Conservation (phyloP, 2,113 vertebrate species). For the Psammodynastes pulverulentus region DNA sequence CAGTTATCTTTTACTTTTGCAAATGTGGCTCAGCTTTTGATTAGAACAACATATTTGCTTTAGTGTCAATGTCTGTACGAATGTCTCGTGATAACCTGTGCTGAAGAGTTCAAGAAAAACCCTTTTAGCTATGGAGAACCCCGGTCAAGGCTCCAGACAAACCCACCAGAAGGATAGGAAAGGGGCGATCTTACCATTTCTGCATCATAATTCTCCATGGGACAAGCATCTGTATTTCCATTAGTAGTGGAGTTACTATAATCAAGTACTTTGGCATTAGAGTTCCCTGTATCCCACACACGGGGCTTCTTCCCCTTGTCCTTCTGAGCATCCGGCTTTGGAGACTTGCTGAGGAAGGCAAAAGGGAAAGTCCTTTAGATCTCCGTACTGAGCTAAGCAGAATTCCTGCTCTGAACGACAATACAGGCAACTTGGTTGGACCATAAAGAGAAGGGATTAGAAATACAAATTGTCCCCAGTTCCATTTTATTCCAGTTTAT, state of each 20-base stretch:
- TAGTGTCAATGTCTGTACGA: accelerated
- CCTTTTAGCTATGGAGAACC: neutral
- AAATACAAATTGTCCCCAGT: neutral
- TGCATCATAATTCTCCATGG: constrained; percentile 64
- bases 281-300: constrained; percentile 84
- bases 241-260: constrained; percentile 80
- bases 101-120: neutral
- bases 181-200: constrained; percentile 21
- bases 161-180: neutral
- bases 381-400: neutral
- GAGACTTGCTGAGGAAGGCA: constrained; percentile 74
- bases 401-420: neutral
- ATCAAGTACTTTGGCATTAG: constrained; percentile 83
- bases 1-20: neutral
- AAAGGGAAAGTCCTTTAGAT: neutral
- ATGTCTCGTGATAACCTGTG: accelerated
- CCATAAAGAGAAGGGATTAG: neutral
- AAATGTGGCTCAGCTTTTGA: neutral
- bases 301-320: constrained; percentile 84
- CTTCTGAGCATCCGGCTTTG: constrained; percentile 83
- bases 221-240: constrained; percentile 59
- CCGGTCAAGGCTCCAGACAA: neutral
- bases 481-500: too few relatives aligned
- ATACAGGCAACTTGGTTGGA: neutral
- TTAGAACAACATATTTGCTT: accelerated